Evolutionary conservation across 2,797 vertebrate species (phyloP).

Genomic region (Chelmon rostratus): DNA sequence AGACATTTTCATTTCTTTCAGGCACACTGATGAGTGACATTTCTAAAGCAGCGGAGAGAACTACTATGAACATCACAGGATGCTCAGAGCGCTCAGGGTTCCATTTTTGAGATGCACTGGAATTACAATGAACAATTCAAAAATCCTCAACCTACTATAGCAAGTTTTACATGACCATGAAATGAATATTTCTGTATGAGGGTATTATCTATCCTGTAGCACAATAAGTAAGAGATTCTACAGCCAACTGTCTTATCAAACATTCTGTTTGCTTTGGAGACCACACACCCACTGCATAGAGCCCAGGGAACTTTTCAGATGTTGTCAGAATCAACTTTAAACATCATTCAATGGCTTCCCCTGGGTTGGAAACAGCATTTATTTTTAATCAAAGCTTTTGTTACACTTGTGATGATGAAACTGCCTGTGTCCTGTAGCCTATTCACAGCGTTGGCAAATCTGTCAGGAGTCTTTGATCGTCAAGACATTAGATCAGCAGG

Average conservation of each 20-base stretch:
- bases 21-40: slow-evolving; percentile 21
- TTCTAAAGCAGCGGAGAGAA: slow-evolving; percentile 25
- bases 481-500: slow-evolving; percentile 11
- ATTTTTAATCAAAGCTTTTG: slow-evolving; percentile 71
- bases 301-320: slow-evolving; percentile 29
- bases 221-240: slow-evolving; percentile 12
- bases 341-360: slow-evolving; percentile 30
- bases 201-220: slow-evolving; percentile 21
- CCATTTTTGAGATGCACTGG: not conserved
- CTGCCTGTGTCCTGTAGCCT: slow-evolving; percentile 7
- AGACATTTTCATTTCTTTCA: slow-evolving; percentile 23
- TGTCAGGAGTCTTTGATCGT: slow-evolving; percentile 21
- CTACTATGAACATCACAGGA: not conserved
- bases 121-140: slow-evolving; percentile 10
- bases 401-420: slow-evolving; percentile 53
- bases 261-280: slow-evolving; percentile 57
- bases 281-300: slow-evolving; percentile 26
- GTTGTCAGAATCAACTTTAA: slow-evolving; percentile 48
- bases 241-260: slow-evolving; percentile 40
- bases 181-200: slow-evolving; percentile 3
- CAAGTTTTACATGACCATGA: slow-evolving; percentile 18
- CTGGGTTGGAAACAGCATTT: slow-evolving; percentile 44
- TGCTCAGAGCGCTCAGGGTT: not conserved
- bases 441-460: slow-evolving; percentile 18
- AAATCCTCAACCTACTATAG: not conserved